phyloP scores from a whole-genome alignment of 2,888 invertebrate genomes.

The Calameuta idolon region DNA sequence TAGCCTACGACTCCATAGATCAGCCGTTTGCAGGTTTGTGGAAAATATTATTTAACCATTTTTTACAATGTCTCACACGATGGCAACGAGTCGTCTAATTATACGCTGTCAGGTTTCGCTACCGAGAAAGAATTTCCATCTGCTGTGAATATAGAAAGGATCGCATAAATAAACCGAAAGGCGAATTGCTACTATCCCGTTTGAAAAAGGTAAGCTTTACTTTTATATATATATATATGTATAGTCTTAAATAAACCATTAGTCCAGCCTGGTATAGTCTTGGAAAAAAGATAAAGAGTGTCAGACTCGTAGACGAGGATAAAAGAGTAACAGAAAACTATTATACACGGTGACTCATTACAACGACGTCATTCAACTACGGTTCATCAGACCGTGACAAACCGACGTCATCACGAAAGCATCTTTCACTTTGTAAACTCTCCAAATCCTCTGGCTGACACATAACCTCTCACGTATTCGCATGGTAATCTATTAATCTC shows the following conservation, averaged over 20 bases:
- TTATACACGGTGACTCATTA: background rate
- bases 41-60: background rate
- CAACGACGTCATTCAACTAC: background rate
- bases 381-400: background rate
- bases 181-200: background rate
- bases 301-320: background rate
- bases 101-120: background rate
- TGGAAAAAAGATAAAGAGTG: background rate
- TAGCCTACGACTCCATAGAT: background rate
- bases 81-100: background rate
- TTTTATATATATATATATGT: background rate
- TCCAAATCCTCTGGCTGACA: background rate
- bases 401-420: background rate
- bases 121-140: background rate
- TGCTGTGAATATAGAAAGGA: background rate
- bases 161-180: background rate
- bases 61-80: background rate
- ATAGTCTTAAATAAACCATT: background rate
- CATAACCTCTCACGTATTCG: background rate
- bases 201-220: background rate
- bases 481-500: background rate
- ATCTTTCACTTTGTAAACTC: background rate
- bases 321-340: background rate
- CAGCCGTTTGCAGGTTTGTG: background rate
- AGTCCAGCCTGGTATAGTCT: background rate